Evolutionary conservation across 2,888 invertebrate genomes (phyloP).

Genomic region (Microplitis manilae): DNA sequence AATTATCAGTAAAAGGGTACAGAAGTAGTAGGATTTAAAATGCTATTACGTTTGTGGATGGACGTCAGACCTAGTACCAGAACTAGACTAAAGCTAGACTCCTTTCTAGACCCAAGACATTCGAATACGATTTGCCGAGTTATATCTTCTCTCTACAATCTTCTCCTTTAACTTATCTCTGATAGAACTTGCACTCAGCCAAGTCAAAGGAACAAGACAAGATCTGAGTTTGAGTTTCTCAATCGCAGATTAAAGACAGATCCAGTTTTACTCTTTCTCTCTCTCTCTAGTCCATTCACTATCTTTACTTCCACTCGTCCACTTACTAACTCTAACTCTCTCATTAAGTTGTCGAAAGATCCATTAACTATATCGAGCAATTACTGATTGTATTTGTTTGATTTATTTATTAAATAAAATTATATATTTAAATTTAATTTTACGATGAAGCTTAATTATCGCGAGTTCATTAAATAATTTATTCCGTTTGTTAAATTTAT

Average conservation of each 20-base stretch:
- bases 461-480: too few relatives aligned
- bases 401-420: background rate
- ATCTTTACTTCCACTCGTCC: background rate
- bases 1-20: background rate
- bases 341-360: slow-evolving; percentile 8
- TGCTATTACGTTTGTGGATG: background rate
- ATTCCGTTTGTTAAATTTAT: too few relatives aligned
- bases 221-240: slow-evolving; percentile 23
- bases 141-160: background rate
- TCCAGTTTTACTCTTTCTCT: background rate
- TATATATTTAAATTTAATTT: too few relatives aligned
- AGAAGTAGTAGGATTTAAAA: background rate
- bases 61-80: background rate
- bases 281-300: background rate
- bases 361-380: background rate
- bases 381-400: background rate
- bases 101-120: background rate
- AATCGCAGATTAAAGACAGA: slow-evolving; percentile 21
- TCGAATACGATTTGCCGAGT: slow-evolving; percentile 7
- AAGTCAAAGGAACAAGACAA: slow-evolving; percentile 7
- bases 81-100: too few relatives aligned
- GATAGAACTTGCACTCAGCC: background rate
- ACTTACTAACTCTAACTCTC: background rate
- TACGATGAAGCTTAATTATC: too few relatives aligned
- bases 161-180: background rate